These are phyloP conservation scores for Pseudonaja textilis DNA, from an alignment of 2,113 vertebrate species.

Conservation along the genomic window DNA sequence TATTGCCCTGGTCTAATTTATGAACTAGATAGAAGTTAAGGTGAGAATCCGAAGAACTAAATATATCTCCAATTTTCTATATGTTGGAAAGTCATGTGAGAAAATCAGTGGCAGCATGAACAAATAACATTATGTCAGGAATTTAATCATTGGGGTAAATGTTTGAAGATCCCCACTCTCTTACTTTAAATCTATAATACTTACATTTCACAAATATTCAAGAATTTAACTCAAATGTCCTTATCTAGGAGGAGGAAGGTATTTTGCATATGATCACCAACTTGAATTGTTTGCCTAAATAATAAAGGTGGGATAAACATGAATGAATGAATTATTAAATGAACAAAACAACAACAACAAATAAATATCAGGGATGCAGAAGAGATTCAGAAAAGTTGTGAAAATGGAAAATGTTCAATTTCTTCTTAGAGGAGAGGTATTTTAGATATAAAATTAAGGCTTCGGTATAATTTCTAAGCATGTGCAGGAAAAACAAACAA, in stretches of 20 bases:
- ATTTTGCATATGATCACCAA: background rate
- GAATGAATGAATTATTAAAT: background rate
- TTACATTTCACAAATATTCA: background rate
- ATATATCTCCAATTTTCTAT: background rate
- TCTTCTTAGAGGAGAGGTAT: background rate
- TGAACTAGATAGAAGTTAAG: background rate
- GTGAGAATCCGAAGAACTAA: background rate
- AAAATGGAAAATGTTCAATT: background rate
- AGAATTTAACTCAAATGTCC: background rate
- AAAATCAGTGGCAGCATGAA: background rate
- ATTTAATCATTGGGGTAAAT: background rate
- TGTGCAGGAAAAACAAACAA: background rate
- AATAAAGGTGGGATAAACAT: background rate
- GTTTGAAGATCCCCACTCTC: background rate
- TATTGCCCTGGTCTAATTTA: background rate
- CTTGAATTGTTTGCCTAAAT: background rate
- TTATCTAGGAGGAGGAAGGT: background rate
- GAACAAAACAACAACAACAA: background rate
- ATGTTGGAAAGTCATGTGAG: background rate
- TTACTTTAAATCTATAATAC: background rate
- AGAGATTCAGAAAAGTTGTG: background rate
- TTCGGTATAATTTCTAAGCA: background rate
- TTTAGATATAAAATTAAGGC: background rate
- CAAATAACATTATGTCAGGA: background rate
- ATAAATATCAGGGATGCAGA: background rate